These are phyloP conservation scores for Ceratothoa steindachneri DNA, from an alignment of 2,888 invertebrate genomes.

Conservation along the genomic window DNA sequence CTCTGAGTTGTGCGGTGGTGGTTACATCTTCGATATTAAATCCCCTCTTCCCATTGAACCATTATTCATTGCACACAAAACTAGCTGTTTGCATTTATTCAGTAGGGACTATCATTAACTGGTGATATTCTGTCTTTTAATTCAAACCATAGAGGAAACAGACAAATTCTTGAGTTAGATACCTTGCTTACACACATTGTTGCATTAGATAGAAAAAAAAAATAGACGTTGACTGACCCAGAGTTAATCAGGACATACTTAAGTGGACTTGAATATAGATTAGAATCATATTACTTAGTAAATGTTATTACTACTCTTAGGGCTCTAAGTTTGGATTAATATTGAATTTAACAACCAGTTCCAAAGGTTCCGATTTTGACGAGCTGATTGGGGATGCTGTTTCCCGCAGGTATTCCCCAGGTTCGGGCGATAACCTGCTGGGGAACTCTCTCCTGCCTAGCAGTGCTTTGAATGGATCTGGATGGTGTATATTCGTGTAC, in stretches of 20 bases:
- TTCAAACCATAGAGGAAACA: slow-evolving; percentile 2
- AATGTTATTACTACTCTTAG: background rate
- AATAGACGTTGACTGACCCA: slow-evolving; percentile 7
- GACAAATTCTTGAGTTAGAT: slow-evolving; percentile 2
- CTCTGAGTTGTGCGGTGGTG: background rate
- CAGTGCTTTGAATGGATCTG: slow-evolving; percentile 67
- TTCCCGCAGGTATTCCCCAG: slow-evolving; percentile 67
- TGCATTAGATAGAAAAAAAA: slow-evolving; percentile 2
- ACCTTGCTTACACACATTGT: background rate
- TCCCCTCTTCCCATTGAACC: background rate
- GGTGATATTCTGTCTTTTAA: background rate
- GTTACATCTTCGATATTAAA: background rate
- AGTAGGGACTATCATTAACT: background rate
- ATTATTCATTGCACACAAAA: slow-evolving; percentile 6
- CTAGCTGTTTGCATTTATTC: slow-evolving; percentile 6
- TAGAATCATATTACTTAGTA: background rate
- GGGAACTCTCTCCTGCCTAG: slow-evolving; percentile 76
- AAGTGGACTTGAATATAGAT: slow-evolving; percentile 1
- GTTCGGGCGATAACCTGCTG: slow-evolving; percentile 71
- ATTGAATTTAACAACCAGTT: background rate
- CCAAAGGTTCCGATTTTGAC: background rate
- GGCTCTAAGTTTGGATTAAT: background rate
- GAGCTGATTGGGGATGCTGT: slow-evolving; percentile 37
- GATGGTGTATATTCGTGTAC: slow-evolving; percentile 90
- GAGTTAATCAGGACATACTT: background rate